Conservation (phyloP, 2,888 invertebrate genomes). For the Andrena bicolor region DNA sequence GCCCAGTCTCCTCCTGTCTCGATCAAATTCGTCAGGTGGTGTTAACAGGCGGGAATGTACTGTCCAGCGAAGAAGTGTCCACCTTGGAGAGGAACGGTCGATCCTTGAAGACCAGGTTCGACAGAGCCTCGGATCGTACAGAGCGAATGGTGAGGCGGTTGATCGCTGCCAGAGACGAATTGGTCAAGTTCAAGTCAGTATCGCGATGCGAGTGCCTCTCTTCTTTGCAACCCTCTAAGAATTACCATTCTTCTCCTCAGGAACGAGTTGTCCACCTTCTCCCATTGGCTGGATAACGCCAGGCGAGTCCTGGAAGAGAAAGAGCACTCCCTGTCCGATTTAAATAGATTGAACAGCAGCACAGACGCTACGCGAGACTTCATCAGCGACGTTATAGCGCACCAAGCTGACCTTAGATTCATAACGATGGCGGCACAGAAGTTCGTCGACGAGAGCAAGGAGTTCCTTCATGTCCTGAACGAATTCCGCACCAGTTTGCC, state of each 20-base stretch:
- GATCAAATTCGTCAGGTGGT: slow-evolving; percentile 96
- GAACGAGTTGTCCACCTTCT: slow-evolving; percentile 92
- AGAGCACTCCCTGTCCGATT: slow-evolving; percentile 92
- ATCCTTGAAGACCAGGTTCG: slow-evolving; percentile 93
- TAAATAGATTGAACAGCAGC: slow-evolving; percentile 90
- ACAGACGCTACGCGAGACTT: slow-evolving; percentile 94
- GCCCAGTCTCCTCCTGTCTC: slow-evolving; percentile 93
- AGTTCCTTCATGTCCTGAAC: slow-evolving; percentile 93
- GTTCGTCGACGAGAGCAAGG: slow-evolving; percentile 97
- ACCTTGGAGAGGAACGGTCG: slow-evolving; percentile 95
- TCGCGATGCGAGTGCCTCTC: background rate
- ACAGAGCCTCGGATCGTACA: slow-evolving; percentile 92
- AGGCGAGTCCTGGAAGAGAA: slow-evolving; percentile 93
- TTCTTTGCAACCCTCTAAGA: background rate
- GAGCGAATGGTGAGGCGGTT: slow-evolving; percentile 92
- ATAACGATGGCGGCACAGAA: slow-evolving; percentile 98
- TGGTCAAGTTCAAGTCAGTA: slow-evolving; percentile 91
- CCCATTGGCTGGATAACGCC: slow-evolving; percentile 93
- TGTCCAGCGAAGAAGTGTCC: slow-evolving; percentile 96
- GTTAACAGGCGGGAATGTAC: slow-evolving; percentile 95
- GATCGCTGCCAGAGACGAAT: slow-evolving; percentile 93
- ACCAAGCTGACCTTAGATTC: slow-evolving; percentile 97
- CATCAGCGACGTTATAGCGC: slow-evolving; percentile 96
- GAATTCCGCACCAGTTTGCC: slow-evolving; percentile 95
- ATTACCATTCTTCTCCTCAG: slow-evolving; percentile 80